phyloP scores from a whole-genome alignment of 2,888 invertebrate genomes.

The Nezara viridula region DNA sequence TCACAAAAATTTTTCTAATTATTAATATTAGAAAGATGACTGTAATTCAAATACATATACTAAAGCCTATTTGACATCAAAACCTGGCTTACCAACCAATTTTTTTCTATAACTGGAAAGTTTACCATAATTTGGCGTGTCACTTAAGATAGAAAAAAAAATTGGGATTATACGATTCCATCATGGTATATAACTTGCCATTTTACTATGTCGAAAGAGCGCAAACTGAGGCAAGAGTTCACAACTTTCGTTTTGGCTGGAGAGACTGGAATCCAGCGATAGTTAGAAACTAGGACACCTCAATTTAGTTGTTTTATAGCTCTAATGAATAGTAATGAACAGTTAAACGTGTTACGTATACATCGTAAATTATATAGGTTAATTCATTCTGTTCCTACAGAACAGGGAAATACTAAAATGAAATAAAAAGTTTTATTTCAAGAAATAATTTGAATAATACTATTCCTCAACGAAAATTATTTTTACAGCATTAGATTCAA shows the following conservation, averaged over 20 bases:
- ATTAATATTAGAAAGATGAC: too few species aligned
- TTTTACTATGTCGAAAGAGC: not conserved
- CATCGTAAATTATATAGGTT: too few species aligned
- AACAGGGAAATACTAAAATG: too few species aligned
- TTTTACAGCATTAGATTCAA: too few species aligned
- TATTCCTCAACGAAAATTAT: too few species aligned
- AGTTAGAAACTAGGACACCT: not conserved
- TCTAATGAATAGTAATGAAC: not conserved
- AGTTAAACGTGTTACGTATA: not conserved
- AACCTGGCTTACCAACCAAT: not conserved
- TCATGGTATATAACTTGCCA: not conserved
- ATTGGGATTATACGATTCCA: not conserved
- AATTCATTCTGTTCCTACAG: too few species aligned
- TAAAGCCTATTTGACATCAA: not conserved
- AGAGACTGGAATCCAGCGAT: not conserved
- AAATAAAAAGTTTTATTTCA: too few species aligned
- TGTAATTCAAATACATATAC: too few species aligned
- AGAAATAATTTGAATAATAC: too few species aligned
- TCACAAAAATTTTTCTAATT: too few species aligned
- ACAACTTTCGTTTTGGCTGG: conserved; percentile 5
- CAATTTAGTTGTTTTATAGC: not conserved
- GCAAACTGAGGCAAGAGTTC: not conserved
- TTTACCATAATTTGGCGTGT: not conserved
- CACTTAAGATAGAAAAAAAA: not conserved
- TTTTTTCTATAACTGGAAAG: not conserved